Evolutionary conservation across 64 coral and sea anemone genomes (phyloP).

Genomic region (Montipora capricornis): DNA sequence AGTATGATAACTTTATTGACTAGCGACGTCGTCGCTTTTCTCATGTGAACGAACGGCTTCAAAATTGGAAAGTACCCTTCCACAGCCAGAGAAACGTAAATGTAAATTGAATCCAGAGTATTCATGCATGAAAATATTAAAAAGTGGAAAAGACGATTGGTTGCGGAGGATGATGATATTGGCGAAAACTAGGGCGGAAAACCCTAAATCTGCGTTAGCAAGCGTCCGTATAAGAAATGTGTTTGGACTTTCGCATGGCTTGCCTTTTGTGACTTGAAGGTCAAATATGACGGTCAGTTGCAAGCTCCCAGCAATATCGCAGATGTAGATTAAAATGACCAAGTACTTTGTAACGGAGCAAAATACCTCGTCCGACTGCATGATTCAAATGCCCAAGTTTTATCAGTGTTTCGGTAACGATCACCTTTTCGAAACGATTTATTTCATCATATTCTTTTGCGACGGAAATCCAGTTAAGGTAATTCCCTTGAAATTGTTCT

Average conservation of each 20-base stretch:
- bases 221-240: neutral
- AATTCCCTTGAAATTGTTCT: too few species aligned
- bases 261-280: neutral
- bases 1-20: neutral
- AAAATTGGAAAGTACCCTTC: constrained; percentile 19
- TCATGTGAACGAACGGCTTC: constrained; percentile 51
- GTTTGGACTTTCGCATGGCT: constrained; percentile 10
- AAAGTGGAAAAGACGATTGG: neutral
- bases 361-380: neutral
- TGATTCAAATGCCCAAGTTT: too few species aligned
- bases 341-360: neutral
- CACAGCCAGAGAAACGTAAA: constrained; percentile 11
- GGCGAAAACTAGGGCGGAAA: neutral
- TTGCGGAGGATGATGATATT: neutral
- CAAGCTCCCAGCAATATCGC: neutral
- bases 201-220: neutral
- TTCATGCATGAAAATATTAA: neutral
- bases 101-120: neutral
- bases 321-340: neutral
- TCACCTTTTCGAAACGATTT: too few species aligned
- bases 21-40: neutral
- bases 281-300: neutral
- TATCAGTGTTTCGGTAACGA: too few species aligned
- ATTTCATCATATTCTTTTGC: too few species aligned
- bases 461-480: too few species aligned